Conservation (phyloP, 2,113 vertebrate genomes). For the Heptranchias perlo region DNA sequence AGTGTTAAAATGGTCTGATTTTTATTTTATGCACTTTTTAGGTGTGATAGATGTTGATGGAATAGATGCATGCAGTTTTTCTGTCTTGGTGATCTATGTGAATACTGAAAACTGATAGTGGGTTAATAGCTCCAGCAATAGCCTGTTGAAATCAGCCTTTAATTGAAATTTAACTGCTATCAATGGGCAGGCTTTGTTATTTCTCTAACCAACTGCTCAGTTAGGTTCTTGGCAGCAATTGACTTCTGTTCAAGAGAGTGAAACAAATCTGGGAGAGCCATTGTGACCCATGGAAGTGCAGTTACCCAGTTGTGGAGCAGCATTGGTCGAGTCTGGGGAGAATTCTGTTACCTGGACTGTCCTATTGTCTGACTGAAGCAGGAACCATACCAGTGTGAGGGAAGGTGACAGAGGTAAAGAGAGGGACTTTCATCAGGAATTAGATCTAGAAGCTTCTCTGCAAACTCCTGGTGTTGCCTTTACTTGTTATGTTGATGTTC, state of each 20-base stretch:
- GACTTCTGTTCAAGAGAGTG: not conserved
- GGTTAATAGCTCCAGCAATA: too few species aligned
- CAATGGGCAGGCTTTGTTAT: not conserved
- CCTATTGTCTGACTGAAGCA: not conserved
- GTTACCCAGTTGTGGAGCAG: not conserved
- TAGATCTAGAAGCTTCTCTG: not conserved
- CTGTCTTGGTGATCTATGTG: too few species aligned
- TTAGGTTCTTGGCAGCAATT: not conserved
- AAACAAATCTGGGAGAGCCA: not conserved
- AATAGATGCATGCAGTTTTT: too few species aligned
- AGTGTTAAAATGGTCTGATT: not conserved
- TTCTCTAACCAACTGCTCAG: not conserved
- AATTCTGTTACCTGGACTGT: not conserved
- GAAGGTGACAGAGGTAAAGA: not conserved
- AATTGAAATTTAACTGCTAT: too few species aligned
- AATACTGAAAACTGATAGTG: too few species aligned
- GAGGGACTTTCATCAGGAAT: not conserved
- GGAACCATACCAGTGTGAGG: not conserved
- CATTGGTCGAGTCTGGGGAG: not conserved
- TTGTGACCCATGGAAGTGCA: not conserved
- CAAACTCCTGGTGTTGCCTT: not conserved
- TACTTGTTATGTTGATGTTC: not conserved
- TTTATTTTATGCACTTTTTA: not conserved
- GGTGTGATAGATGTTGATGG: not conserved
- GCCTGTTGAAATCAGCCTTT: too few species aligned